Evolutionary conservation across 2,113 vertebrate species (phyloP), one percentile per base, ranked within the genome.

Genomic region (Tyto alba): DNA sequence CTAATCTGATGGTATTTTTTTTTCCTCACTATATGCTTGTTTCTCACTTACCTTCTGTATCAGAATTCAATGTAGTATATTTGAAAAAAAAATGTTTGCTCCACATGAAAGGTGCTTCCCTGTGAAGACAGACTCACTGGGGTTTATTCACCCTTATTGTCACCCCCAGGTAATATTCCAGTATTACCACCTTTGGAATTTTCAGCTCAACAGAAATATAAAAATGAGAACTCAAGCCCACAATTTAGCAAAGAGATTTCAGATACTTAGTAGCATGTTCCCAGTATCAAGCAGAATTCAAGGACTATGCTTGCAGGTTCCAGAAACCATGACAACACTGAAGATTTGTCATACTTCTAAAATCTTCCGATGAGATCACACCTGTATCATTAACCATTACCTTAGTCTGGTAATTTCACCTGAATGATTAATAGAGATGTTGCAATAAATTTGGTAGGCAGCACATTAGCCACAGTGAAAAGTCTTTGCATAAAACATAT

Each of bases 191-290:
- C 12, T 69, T 20, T 77, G 50, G 20, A 81, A 78, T 60, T 92
- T 74, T 62, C 66, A 80, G 2, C 15, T 59, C 14, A 53, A 10
- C 20, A 43, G 30, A 90, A 57, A 43, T 20, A 60, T 8, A 23
- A 74, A 74, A 82, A 56, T 21, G 18, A 59, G 18, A 75, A 72
- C 34, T 75, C 16, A 63, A 83, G 5, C 6, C 13, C 11, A 29
- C 4, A 34, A 15, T 41, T 79, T 53, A 41, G 17, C 10, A 55
- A 22, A 18, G 11, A 68, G 25, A 34, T 67, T 8, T 85, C 38
- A 41, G 7, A 53, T 20, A 47, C 6, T 2, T 50, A n/a, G 10
- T 16, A 15, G 21, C 56, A 76, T 0, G 0, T 76, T 93, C 41
- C 52, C 19, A 63, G 6, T 32, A 36, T 38, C 11, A 75, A 57